Percentiles rank a stretch among this genome's conserved stretches.
phyloP scores from a whole-genome alignment of 2,888 invertebrate species.

The Rhingia campestris region DNA sequence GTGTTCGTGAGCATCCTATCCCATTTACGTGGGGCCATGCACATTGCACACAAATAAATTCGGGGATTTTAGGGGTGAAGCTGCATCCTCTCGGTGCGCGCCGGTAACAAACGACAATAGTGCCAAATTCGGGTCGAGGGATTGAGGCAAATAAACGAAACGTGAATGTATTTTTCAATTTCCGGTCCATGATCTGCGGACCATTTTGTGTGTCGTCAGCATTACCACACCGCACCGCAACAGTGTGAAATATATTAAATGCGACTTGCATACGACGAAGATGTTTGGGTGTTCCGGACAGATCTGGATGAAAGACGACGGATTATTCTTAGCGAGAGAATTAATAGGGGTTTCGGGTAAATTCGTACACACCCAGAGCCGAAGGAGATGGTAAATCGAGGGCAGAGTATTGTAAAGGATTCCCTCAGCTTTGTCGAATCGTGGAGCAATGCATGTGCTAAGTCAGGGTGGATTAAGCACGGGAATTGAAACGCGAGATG shows the following conservation, averaged over 20 bases:
- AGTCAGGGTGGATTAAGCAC: too few relatives aligned
- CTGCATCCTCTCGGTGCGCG: slow-evolving; percentile 45
- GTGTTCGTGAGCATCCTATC: slow-evolving; percentile 37
- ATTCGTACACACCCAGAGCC: too few relatives aligned
- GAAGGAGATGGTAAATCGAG: too few relatives aligned
- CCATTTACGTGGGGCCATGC: slow-evolving; percentile 48
- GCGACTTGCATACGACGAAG: slow-evolving; percentile 36
- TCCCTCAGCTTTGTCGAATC: too few relatives aligned
- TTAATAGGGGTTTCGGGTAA: neutral
- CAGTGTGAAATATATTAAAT: slow-evolving; percentile 56
- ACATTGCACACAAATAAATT: slow-evolving; percentile 53
- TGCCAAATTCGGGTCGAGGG: slow-evolving; percentile 33
- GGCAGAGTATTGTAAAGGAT: neutral
- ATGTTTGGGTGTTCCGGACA: slow-evolving; percentile 10
- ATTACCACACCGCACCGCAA: slow-evolving; percentile 25
- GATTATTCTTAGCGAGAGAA: slow-evolving; percentile 3
- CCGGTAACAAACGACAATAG: slow-evolving; percentile 56
- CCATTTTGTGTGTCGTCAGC: slow-evolving; percentile 60
- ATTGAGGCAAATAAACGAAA: slow-evolving; percentile 30
- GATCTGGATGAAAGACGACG: slow-evolving; percentile 12
- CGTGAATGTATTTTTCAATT: slow-evolving; percentile 71
- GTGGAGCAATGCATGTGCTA: neutral
- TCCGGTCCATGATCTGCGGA: slow-evolving; percentile 67
- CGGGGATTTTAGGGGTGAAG: slow-evolving; percentile 59
- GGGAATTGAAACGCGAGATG: too few relatives aligned